Evolutionary conservation across 2,888 invertebrate genomes (phyloP).

Genomic region (Apamea epomidion): DNA sequence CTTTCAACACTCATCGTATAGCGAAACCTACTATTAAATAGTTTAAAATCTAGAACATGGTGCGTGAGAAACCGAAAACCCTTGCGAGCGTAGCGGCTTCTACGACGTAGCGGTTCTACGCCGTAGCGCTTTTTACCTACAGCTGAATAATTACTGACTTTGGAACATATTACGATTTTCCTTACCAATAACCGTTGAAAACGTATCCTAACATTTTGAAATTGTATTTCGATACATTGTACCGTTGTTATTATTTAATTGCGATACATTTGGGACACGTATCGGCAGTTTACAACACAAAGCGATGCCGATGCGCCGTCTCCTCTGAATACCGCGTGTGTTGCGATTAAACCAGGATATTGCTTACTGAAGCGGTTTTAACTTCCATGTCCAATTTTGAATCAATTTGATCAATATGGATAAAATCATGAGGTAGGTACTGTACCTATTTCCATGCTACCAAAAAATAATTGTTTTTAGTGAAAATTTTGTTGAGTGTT

Average conservation of each 20-base stretch:
- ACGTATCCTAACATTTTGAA: background rate
- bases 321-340: slow-evolving; percentile 31
- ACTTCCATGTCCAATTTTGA: background rate
- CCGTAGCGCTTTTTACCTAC: background rate
- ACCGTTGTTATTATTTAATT: slow-evolving; percentile 7
- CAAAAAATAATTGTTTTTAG: background rate
- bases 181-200: background rate
- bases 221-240: slow-evolving; percentile 9
- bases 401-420: background rate
- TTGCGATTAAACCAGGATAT: slow-evolving; percentile 26
- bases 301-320: slow-evolving; percentile 19
- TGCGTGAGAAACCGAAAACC: background rate
- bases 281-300: slow-evolving; percentile 52
- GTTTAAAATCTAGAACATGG: background rate
- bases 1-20: background rate
- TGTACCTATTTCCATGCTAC: background rate
- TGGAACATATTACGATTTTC: background rate
- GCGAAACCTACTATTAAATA: background rate
- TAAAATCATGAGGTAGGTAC: background rate
- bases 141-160: too few species aligned
- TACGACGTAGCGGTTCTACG: background rate
- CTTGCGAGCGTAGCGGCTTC: background rate
- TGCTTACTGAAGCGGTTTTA: slow-evolving; percentile 2
- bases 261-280: slow-evolving; percentile 53
- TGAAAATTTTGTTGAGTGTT: background rate